Evolutionary conservation across 2,888 invertebrate species (phyloP), one percentile per base, ranked within the genome.

Genomic region (Dryobota labecula): DNA sequence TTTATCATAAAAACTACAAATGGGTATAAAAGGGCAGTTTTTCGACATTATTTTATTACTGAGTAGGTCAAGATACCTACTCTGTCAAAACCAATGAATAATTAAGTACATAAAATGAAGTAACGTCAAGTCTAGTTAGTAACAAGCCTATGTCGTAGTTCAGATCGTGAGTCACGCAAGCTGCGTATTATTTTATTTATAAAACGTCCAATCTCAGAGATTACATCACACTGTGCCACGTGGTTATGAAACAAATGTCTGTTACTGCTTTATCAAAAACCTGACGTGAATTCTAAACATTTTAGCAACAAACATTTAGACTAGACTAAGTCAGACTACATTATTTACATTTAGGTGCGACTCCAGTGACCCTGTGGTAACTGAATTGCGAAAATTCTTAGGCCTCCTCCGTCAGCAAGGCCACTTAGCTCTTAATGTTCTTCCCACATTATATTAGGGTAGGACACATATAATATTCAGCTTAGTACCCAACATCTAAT

Each of bases 131-230:
- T 56, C 51, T 33, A 51, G 58, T 65, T 69, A 80, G 78, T 65
- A 60, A 58, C 54, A 56, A 78, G 68, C 68, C 57, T 54, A 36
- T 65, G 68, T 64, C 62, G 78, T 43, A 43, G 43, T 24, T 66
- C n/a, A 36, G 68, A 79, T 66, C 83, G 69, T 69, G 63, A 66
- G 73, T 83, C 80, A 80, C 80, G 80, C 83, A 27, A 80, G 47
- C 45, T 51, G 20, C 45, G 63, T 62, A 70, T 60, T 58, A 70
- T 64, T 47, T 72, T 80, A 83, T 78, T 78, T 78, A 43, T 73
- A 45, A 73, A 80, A 62, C 65, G 65, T 51, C 57, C 68, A 68
- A 63, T 69, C 62, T 66, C 47, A 30, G 15, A 66, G 68, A 73
- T 80, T 63, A 61, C 53, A 67, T 82, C 68, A 43, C 54, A 43